Base-by-base conservation (phyloP, 92 coral and sea anemone genomes). In the Zoanthus solanderi region DNA sequence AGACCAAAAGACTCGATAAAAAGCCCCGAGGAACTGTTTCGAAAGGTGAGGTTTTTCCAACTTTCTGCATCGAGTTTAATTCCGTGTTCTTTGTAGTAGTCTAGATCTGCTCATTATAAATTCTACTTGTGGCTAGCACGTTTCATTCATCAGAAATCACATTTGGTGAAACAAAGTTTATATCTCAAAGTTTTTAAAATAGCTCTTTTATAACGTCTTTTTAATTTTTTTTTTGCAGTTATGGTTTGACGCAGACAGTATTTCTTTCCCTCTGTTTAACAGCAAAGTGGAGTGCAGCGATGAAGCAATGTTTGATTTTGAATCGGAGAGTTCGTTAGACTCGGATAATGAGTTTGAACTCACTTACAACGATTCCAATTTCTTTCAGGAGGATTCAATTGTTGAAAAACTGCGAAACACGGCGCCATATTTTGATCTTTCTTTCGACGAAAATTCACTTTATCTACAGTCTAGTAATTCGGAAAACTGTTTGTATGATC, bases 11-110 rank as follows among this genome's bases (percentile, higher is more conserved):
- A 94, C 77, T 87, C 98, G 0, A 86, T 90, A 0, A 95, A 90
- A 90, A 95, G 96, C 72, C 96, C 99, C 7, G 98, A 97, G 90
- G 99, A 93, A 86, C 98, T 93, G 48, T 93, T 97, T 15, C 91
- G 96, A 89, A 96, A 97, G 98, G 99, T 97, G 69, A 92, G 86
- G 1, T 81, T 14, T 34, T 18, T 78, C 1, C 52, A 86, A 79
- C 16, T 44, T 52, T 66, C 23, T 81, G 45, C 74, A 66, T 11
- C 56, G 12, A 50, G 9, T 50, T 50, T 50, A 15, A 9, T 28
- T 16, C 23, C 8, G 63, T 46, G 71, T 79, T 45, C 46, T 11
- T 48, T 34, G 76, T 73, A 30, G 90, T 88, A 88, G 71, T 73
- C 23, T 23, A 23, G 11, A 5, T 50, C 7, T 50, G 10, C 85